Evolutionary conservation across 1,140 invertebrate genomes (phyloP).

Genomic region (Pseudachorutes palmiensis): DNA sequence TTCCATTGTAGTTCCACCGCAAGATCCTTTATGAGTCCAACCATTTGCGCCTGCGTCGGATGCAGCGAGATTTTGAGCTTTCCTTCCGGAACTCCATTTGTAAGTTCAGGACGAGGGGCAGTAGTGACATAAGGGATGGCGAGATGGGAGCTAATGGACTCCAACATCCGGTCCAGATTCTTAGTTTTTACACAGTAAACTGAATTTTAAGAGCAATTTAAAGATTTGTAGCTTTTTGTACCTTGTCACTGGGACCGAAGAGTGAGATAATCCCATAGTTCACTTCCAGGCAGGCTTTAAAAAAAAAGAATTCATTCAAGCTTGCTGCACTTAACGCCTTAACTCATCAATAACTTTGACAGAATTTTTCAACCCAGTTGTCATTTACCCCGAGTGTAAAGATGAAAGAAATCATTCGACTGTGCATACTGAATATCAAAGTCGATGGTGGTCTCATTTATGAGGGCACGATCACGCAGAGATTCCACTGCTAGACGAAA

Average conservation of each 20-base stretch:
- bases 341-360: background rate
- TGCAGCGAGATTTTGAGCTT: conserved; percentile 32
- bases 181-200: no score
- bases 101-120: conserved; percentile 24
- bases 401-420: conserved; percentile 33
- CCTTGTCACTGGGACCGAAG: conserved; percentile 36
- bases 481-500: conserved; percentile 31
- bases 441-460: conserved; percentile 32
- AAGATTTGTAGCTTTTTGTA: no score
- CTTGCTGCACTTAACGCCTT: background rate
- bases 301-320: background rate
- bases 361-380: no score
- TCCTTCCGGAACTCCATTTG: background rate
- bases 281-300: conserved; percentile 34
- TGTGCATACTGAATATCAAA: conserved; percentile 36
- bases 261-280: conserved; percentile 30
- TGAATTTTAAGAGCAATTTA: no score
- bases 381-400: conserved; percentile 32
- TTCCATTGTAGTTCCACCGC: conserved; percentile 34
- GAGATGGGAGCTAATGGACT: conserved; percentile 30
- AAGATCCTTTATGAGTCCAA: conserved; percentile 32
- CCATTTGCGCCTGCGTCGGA: conserved; percentile 32
- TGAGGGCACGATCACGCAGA: conserved; percentile 26
- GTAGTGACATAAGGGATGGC: conserved; percentile 35
- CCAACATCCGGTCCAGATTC: conserved; percentile 26